Percentiles rank a stretch among this genome's conserved stretches.
Conservation (phyloP, 2,888 invertebrate genomes). For the Tyria jacobaeae region DNA sequence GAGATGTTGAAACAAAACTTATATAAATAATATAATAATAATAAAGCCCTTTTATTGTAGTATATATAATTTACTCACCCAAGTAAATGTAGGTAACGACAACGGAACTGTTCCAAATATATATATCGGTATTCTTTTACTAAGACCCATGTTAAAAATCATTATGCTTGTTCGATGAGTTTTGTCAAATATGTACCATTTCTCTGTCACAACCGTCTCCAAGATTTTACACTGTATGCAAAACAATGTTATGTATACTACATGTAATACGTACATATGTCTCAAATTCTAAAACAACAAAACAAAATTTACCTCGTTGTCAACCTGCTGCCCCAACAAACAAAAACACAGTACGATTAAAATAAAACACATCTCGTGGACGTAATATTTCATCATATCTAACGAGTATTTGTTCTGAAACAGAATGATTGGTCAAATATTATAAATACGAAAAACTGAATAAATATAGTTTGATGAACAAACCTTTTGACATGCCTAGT, state of each 20-base stretch:
- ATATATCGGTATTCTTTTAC: slow-evolving; percentile 76
- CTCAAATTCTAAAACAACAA: too few species aligned
- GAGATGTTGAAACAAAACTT: too few species aligned
- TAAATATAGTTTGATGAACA: background rate
- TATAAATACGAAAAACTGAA: background rate
- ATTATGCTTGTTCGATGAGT: slow-evolving; percentile 63
- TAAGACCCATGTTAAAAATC: slow-evolving; percentile 74
- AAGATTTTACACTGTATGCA: slow-evolving; percentile 64
- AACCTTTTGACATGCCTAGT: background rate
- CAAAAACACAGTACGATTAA: slow-evolving; percentile 76
- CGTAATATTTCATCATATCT: slow-evolving; percentile 74
- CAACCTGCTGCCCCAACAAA: slow-evolving; percentile 73
- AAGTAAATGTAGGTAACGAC: slow-evolving; percentile 77
- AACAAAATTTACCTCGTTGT: slow-evolving; percentile 65
- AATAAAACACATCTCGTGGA: slow-evolving; percentile 72
- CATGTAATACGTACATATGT: too few species aligned
- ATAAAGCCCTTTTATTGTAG: too few species aligned
- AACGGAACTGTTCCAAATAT: slow-evolving; percentile 76
- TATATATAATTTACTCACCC: slow-evolving; percentile 61
- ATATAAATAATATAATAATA: too few species aligned
- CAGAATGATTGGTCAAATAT: slow-evolving; percentile 5
- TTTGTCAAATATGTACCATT: slow-evolving; percentile 74
- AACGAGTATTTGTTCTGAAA: slow-evolving; percentile 73
- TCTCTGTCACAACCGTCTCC: slow-evolving; percentile 68
- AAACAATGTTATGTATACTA: background rate